Evolutionary conservation across 2,113 vertebrate genomes (phyloP), one percentile per base, ranked within the genome.

Genomic region (Corvus moneduloides): DNA sequence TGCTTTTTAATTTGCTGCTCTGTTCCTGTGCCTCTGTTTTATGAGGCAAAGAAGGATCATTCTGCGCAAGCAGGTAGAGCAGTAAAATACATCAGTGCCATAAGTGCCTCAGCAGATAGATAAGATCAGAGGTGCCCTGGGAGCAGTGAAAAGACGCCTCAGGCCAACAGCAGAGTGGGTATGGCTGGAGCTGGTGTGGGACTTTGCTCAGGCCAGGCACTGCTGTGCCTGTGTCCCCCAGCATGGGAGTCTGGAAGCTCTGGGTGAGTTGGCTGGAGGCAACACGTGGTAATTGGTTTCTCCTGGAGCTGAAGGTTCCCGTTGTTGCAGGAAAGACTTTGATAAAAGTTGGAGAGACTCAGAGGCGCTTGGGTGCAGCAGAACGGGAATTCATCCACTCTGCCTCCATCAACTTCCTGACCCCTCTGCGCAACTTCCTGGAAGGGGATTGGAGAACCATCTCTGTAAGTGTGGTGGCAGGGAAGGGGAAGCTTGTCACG

Each of bases 361-460:
- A 99, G 91, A 99, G 98, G 92, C 98, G 96, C 72, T 96, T 99
- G 35, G 99, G 99, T 8, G 98, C 98, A 5, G 98, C 99, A 0
- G 99, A 99, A 74, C 96, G 99, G 10, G 99, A 99, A 67, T 99
- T 99, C 91, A 98, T 99, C 92, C 99, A 99, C 63, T 98, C 98
- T 1, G 98, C 99, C 4, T 98, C 99, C 24, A 80, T 98, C 94
- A 98, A 97, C 95, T 99, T 99, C 97, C 98, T 99, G 84, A 99
- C 98, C 2, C 99, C 99, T 1, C 97, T 99, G 75, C 99, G 99
- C 67, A 99, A 99, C 98, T 99, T 99, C 97, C 97, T 99, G 95
- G 99, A 99, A 64, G 99, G 99, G 56, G 99, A 99, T n/a, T 99
- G 99, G 99, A 98, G 98, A 97, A 99, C 98, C 6, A 99, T 99